Conservation (phyloP, 2,797 vertebrate species). For the Denticeps clupeoides region DNA sequence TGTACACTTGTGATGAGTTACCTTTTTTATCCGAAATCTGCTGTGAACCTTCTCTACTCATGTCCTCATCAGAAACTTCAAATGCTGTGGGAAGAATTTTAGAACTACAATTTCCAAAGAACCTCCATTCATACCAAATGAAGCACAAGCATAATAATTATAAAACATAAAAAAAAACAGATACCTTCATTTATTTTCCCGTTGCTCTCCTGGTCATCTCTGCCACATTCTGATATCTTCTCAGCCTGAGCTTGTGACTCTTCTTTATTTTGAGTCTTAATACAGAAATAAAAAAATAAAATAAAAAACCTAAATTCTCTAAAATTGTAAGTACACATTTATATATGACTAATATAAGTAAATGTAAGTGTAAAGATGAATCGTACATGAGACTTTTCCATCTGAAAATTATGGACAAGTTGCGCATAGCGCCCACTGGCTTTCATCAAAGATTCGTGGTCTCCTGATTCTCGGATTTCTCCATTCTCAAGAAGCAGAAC, state of each 20-base stretch:
- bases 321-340: constrained; percentile 6
- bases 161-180: no score
- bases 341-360: neutral
- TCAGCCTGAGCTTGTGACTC: no score
- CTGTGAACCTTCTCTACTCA: constrained; percentile 24
- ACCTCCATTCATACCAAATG: no score
- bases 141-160: no score
- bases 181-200: no score
- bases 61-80: constrained; percentile 54
- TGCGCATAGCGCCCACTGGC: constrained; percentile 54
- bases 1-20: no score
- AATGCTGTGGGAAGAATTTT: constrained; percentile 44
- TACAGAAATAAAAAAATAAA: neutral
- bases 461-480: constrained; percentile 59
- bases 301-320: neutral
- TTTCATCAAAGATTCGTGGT: constrained; percentile 56
- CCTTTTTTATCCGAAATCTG: constrained; percentile 20
- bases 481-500: constrained; percentile 68
- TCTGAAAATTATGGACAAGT: constrained; percentile 57
- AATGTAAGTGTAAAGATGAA: neutral
- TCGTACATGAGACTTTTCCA: constrained; percentile 54
- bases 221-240: no score
- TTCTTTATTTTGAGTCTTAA: constrained; percentile 28
- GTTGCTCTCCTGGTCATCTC: no score
- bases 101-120: no score